Conservation (phyloP, 2,888 invertebrate species). For the Dastarcus helophoroides region DNA sequence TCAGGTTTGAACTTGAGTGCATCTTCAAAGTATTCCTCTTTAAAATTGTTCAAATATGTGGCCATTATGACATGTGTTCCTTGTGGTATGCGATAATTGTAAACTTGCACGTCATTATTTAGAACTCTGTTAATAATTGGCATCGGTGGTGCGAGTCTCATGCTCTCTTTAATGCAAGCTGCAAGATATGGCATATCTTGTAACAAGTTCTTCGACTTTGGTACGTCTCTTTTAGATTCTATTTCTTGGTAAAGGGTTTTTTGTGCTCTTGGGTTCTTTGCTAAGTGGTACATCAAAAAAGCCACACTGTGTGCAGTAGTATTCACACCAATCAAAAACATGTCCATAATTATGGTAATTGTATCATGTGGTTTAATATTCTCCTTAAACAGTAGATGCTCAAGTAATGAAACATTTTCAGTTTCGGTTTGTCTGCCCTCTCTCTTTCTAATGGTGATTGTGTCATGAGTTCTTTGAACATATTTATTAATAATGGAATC, state of each 20-base stretch:
- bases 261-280: conserved; percentile 53
- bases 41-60: conserved; percentile 46
- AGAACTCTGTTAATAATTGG: conserved; percentile 50
- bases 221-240: conserved; percentile 18
- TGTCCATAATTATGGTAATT: conserved; percentile 51
- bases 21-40: conserved; percentile 55
- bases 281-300: conserved; percentile 55
- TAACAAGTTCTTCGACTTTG: conserved; percentile 22
- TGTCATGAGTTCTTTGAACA: conserved; percentile 37
- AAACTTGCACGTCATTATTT: conserved; percentile 46
- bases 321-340: conserved; percentile 54
- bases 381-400: conserved; percentile 44
- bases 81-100: conserved; percentile 44
- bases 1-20: conserved; percentile 50
- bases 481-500: conserved; percentile 52
- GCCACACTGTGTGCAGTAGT: conserved; percentile 50
- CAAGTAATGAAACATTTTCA: conserved; percentile 36
- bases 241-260: conserved; percentile 51
- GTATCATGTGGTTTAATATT: conserved; percentile 48
- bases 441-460: conserved; percentile 26
- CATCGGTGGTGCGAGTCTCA: conserved; percentile 53
- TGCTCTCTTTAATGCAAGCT: conserved; percentile 53
- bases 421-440: conserved; percentile 7
- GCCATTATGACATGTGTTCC: conserved; percentile 55
- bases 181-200: conserved; percentile 43